A percentile compares a stretch with the other conserved stretches of the same genome.
Evolutionary conservation across 2,113 vertebrate genomes (phyloP).

Genomic region (Chloebia gouldiae): DNA sequence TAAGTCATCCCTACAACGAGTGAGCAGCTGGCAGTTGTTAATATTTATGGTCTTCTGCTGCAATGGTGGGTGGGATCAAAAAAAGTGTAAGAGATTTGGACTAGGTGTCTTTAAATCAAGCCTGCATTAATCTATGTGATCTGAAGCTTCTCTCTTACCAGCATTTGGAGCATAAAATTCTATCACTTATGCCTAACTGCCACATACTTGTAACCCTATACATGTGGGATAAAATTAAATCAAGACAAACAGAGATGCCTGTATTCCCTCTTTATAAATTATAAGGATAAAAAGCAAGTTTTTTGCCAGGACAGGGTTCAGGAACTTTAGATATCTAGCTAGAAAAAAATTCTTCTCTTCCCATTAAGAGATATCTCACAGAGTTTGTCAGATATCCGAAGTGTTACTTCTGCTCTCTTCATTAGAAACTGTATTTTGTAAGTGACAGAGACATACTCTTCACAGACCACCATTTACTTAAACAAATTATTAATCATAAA

Average conservation of each 20-base stretch:
- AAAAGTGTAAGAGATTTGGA: not conserved
- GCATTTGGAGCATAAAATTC: constrained; percentile 71
- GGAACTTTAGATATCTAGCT: not conserved
- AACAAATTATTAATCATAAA: constrained; percentile 27
- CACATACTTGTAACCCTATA: constrained; percentile 46
- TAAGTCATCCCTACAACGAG: not conserved
- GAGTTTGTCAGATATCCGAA: constrained; percentile 36
- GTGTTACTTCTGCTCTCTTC: not conserved
- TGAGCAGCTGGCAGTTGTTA: constrained; percentile 18
- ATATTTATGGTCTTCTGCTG: constrained; percentile 33
- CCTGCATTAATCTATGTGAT: constrained; percentile 40
- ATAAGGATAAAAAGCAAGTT: not conserved
- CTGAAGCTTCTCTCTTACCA: constrained; percentile 55
- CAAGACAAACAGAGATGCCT: not conserved
- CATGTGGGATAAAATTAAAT: constrained; percentile 52
- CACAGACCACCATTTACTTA: not conserved
- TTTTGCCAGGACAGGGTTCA: constrained; percentile 12
- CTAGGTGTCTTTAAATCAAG: constrained; percentile 53
- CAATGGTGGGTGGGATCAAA: not conserved
- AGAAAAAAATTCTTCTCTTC: not conserved
- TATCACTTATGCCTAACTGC: constrained; percentile 65
- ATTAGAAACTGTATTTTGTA: not conserved
- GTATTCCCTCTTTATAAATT: not conserved
- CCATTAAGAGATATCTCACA: not conserved
- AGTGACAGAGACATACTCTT: not conserved